Percentiles rank a stretch among this genome's conserved stretches.
Conservation (phyloP, 2,113 vertebrate genomes). For the Tachysurus vachellii region DNA sequence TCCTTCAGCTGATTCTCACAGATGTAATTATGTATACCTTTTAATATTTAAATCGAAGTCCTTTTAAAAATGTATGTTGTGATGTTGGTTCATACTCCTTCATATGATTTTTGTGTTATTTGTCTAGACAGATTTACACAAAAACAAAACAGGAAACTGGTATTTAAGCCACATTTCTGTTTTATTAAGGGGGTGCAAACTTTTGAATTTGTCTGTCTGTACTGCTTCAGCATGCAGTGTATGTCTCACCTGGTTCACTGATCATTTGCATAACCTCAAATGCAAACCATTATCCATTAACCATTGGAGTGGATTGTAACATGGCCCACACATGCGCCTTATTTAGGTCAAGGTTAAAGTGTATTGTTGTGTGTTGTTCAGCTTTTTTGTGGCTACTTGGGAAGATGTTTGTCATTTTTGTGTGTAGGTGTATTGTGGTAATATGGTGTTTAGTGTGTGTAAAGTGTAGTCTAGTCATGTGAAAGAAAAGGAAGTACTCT, state of each 20-base stretch:
- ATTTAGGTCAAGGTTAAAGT: slow-evolving; percentile 1
- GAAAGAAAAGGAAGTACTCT: neutral
- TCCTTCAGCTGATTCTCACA: neutral
- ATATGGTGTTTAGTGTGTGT: neutral
- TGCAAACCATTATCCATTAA: neutral
- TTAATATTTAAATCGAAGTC: too few relatives aligned
- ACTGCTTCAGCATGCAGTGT: neutral
- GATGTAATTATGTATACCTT: too few relatives aligned
- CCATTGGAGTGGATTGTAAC: neutral
- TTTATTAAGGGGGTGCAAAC: neutral
- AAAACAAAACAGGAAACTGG: too few relatives aligned
- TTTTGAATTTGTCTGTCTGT: neutral
- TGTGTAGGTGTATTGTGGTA: neutral
- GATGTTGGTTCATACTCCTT: too few relatives aligned
- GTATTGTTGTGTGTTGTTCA: slow-evolving; percentile 4
- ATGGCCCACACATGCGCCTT: slow-evolving; percentile 4
- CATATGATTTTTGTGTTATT: too few relatives aligned
- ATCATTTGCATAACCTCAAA: neutral
- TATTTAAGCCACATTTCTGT: too few relatives aligned
- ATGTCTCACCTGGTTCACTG: neutral
- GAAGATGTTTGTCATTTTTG: too few relatives aligned
- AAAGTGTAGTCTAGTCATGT: neutral
- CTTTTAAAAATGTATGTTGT: too few relatives aligned
- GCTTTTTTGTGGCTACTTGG: neutral
- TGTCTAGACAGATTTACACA: too few relatives aligned